phyloP scores from a whole-genome alignment of 53 echinoderm and acorn worm genomes.

The Echinometra lucunter region DNA sequence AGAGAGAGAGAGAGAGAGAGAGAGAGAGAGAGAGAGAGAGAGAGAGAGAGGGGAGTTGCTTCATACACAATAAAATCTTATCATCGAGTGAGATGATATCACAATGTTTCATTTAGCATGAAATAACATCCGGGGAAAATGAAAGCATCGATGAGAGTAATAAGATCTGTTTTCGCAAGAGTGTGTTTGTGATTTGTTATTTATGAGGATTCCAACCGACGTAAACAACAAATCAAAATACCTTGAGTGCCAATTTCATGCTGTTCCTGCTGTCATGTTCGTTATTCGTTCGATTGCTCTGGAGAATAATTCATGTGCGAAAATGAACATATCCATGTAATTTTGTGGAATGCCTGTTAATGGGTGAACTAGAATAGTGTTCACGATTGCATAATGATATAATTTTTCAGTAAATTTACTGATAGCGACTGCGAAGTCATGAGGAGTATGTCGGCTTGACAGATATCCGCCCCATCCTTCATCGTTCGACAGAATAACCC shows the following conservation, averaged over 20 bases:
- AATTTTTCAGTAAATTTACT: neutral
- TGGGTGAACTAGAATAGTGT: neutral
- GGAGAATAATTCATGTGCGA: slow-evolving; percentile 17
- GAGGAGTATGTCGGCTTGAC: neutral
- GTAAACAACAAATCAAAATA: slow-evolving; percentile 26
- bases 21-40: no score
- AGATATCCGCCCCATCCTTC: slow-evolving; percentile 22
- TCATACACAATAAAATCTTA: neutral
- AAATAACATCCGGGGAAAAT: neutral
- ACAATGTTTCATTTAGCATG: neutral
- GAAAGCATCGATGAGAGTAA: neutral
- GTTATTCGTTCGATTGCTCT: slow-evolving; percentile 15
- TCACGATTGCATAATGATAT: neutral
- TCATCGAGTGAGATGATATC: neutral
- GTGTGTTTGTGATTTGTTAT: slow-evolving; percentile 21
- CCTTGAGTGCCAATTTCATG: slow-evolving; percentile 23
- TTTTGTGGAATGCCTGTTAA: neutral
- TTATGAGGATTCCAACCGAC: slow-evolving; percentile 25
- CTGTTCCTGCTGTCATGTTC: neutral
- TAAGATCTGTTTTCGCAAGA: slow-evolving; percentile 36
- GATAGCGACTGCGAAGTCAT: neutral
- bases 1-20: no score
- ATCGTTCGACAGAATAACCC: neutral
- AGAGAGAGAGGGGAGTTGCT: no score
- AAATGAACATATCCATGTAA: slow-evolving; percentile 24